phyloP scores from a whole-genome alignment of 92 coral and sea anemone genomes.

The Epizoanthus illoricatus region DNA sequence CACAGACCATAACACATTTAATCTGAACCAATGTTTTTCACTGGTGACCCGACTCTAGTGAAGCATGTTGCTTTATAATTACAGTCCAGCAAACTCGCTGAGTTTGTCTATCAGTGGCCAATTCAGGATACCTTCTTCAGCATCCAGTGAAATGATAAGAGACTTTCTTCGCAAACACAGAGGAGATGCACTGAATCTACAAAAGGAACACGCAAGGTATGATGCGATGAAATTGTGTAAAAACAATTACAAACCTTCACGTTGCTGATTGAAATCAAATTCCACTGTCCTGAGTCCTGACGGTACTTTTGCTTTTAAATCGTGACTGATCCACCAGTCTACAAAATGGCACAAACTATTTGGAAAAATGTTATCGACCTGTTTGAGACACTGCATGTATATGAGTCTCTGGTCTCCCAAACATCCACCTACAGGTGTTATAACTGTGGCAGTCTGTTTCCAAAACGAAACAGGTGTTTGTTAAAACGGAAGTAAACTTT shows the following conservation, averaged over 20 bases:
- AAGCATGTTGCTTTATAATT: background rate
- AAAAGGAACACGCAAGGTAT: constrained; percentile 59
- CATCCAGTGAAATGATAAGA: constrained; percentile 62
- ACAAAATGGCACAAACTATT: too few species aligned
- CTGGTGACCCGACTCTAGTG: background rate
- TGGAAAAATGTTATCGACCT: too few species aligned
- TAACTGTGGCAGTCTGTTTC: too few species aligned
- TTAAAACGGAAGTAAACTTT: too few species aligned
- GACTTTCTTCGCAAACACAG: constrained; percentile 68
- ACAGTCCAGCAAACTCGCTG: constrained; percentile 73
- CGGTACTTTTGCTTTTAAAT: too few species aligned
- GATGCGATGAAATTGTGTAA: background rate
- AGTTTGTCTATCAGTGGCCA: constrained; percentile 74
- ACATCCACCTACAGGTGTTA: too few species aligned
- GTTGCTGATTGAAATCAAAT: too few species aligned
- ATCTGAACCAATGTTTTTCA: background rate
- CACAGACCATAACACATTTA: background rate
- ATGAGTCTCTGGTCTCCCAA: too few species aligned
- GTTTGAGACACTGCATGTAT: too few species aligned
- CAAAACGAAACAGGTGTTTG: too few species aligned
- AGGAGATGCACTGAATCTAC: constrained; percentile 57
- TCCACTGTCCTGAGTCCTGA: too few species aligned
- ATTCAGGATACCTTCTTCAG: constrained; percentile 71
- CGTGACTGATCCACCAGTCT: too few species aligned
- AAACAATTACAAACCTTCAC: background rate